Percentiles rank a stretch among this genome's conserved stretches.
These are phyloP conservation scores for Characodon lateralis DNA, from an alignment of 2,797 vertebrate genomes.

Conservation along the genomic window DNA sequence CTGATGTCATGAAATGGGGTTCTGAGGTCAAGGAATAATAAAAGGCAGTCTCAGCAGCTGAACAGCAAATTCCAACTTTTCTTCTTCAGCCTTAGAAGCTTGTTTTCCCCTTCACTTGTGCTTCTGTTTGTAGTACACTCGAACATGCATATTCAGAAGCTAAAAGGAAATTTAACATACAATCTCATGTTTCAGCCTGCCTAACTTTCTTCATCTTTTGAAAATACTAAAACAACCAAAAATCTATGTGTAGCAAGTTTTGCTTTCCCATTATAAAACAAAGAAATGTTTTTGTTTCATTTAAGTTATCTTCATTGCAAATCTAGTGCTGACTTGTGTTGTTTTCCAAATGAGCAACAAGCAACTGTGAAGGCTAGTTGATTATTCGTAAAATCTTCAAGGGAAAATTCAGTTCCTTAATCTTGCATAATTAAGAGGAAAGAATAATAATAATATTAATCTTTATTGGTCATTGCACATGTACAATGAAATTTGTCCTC, in stretches of 20 bases:
- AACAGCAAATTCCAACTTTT: slow-evolving; percentile 39
- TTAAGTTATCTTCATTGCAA: background rate
- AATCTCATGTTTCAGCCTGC: background rate
- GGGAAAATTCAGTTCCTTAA: background rate
- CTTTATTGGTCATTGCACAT: too few species aligned
- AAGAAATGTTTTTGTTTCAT: too few species aligned
- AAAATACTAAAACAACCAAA: background rate
- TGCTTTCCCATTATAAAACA: background rate
- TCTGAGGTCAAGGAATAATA: slow-evolving; percentile 69
- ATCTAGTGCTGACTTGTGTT: background rate
- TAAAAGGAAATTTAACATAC: background rate
- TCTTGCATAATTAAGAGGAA: background rate
- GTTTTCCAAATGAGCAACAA: background rate
- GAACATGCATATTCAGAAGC: background rate
- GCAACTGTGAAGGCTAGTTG: too few species aligned
- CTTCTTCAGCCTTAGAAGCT: slow-evolving; percentile 7
- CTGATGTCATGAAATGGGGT: slow-evolving; percentile 60
- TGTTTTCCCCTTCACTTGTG: background rate
- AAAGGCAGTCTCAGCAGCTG: slow-evolving; percentile 50
- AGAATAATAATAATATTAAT: too few species aligned
- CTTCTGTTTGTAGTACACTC: background rate
- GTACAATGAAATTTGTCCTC: too few species aligned
- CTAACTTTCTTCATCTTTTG: background rate
- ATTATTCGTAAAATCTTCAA: background rate
- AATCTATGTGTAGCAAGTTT: too few species aligned